A percentile compares a stretch with the other conserved stretches of the same genome.
Conservation (phyloP, 2,113 vertebrate genomes). For the Donacobius atricapilla region DNA sequence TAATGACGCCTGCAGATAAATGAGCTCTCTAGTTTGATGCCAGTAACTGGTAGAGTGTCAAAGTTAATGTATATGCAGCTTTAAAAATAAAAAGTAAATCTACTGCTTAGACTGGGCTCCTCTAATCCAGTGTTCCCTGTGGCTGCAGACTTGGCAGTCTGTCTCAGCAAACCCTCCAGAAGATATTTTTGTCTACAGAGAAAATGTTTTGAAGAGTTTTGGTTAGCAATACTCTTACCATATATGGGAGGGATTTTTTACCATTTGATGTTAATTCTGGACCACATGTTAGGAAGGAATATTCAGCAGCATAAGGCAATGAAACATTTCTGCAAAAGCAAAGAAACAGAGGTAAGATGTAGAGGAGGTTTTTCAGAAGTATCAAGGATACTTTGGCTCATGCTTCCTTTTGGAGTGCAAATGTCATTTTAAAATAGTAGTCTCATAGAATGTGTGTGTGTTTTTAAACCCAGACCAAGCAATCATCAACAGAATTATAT, state of each 20-base stretch:
- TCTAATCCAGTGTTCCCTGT: constrained; percentile 8
- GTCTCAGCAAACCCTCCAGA: neutral
- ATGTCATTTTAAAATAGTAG: neutral
- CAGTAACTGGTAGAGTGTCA: neutral
- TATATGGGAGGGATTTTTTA: constrained; percentile 57
- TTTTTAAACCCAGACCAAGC: neutral
- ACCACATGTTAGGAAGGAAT: neutral
- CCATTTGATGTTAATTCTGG: constrained; percentile 41
- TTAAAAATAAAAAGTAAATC: neutral
- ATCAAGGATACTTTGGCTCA: neutral
- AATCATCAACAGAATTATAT: neutral
- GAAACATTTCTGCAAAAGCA: neutral
- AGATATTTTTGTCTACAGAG: constrained; percentile 60
- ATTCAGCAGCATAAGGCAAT: neutral
- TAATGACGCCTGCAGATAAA: neutral
- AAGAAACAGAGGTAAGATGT: neutral
- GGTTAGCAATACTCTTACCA: constrained; percentile 48
- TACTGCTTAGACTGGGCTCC: neutral
- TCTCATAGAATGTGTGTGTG: neutral
- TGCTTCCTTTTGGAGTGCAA: neutral
- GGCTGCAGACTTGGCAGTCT: constrained; percentile 50
- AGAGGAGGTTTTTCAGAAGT: neutral
- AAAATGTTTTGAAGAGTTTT: constrained; percentile 50
- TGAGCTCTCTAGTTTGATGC: neutral
- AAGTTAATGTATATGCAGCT: neutral